Conservation (phyloP, 2,113 vertebrate species). For the Accipiter virgatus region DNA sequence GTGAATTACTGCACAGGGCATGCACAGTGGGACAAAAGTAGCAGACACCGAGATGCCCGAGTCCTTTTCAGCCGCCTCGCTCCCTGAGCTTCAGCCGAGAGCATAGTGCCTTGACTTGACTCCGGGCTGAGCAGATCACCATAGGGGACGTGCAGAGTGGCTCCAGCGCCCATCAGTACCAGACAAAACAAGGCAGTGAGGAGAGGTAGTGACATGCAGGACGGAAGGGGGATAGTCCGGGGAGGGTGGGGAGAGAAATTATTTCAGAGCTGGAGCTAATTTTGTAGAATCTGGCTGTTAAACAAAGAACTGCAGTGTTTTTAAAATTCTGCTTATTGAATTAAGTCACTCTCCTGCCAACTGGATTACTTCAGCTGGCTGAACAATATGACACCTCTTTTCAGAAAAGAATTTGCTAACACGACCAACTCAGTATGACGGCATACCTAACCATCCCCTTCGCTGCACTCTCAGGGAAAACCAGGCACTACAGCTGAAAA, state of each 20-base stretch:
- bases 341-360: slow-evolving; percentile 7
- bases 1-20: background rate
- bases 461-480: background rate
- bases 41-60: accelerated
- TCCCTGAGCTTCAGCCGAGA: background rate
- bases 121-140: background rate
- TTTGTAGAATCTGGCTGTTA: background rate
- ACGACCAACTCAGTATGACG: background rate
- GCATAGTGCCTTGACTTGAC: background rate
- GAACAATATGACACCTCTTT: slow-evolving; percentile 21
- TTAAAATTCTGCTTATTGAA: slow-evolving; percentile 33
- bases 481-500: background rate
- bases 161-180: accelerated
- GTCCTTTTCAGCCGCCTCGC: accelerated
- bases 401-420: background rate
- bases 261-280: background rate
- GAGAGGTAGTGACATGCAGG: background rate
- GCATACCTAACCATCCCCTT: background rate
- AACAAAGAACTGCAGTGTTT: slow-evolving; percentile 2
- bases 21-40: background rate
- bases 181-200: background rate
- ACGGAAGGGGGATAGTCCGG: background rate
- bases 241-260: background rate
- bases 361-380: slow-evolving; percentile 18
- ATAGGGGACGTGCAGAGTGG: accelerated